phyloP scores from a whole-genome alignment of 2,797 vertebrate genomes.

The Thunnus albacares region DNA sequence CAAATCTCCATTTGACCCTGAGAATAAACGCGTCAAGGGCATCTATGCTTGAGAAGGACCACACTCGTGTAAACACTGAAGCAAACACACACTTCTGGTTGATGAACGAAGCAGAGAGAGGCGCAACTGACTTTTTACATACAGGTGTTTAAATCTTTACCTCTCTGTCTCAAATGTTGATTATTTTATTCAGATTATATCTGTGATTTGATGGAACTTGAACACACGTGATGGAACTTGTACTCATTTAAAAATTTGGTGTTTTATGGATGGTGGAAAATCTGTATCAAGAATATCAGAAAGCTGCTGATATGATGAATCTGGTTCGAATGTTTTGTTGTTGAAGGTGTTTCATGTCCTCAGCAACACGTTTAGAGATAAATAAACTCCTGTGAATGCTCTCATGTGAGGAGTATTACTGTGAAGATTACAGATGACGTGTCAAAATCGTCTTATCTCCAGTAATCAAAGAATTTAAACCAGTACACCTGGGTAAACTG shows the following conservation, averaged over 20 bases:
- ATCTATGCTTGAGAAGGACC: slow-evolving; percentile 84
- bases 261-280: slow-evolving; percentile 16
- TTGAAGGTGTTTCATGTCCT: slow-evolving; percentile 6
- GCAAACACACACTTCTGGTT: neutral
- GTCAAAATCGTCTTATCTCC: neutral
- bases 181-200: slow-evolving; percentile 12
- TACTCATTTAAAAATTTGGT: neutral
- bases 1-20: slow-evolving; percentile 93
- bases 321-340: neutral
- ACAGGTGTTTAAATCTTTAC: slow-evolving; percentile 4
- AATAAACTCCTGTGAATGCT: neutral
- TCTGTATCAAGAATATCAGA: slow-evolving; percentile 8
- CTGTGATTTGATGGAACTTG: slow-evolving; percentile 13
- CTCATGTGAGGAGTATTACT: neutral
- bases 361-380: neutral
- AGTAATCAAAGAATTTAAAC: neutral
- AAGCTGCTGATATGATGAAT: neutral
- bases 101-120: slow-evolving; percentile 3
- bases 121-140: slow-evolving; percentile 13
- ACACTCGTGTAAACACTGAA: slow-evolving; percentile 17
- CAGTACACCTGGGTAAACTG: neutral
- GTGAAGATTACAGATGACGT: neutral
- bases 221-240: neutral
- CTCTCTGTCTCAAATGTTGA: slow-evolving; percentile 17
- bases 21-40: slow-evolving; percentile 94